Evolutionary conservation across 2,113 vertebrate species (phyloP).

Genomic region (Oryzias curvinotus): DNA sequence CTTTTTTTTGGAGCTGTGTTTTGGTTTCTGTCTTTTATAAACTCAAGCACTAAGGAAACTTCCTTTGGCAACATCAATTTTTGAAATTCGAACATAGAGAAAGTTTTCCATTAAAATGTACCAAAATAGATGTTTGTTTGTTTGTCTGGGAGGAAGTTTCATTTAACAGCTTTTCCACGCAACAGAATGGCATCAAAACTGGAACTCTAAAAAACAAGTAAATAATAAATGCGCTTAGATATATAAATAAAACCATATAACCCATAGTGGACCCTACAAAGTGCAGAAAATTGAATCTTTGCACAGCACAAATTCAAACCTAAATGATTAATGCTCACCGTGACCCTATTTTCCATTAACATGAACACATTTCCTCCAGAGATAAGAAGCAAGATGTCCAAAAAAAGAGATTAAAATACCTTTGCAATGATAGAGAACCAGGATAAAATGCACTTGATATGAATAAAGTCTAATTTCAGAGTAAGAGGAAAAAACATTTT

Average conservation of each 20-base stretch:
- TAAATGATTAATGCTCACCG: constrained; percentile 65
- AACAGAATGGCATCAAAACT: constrained; percentile 36
- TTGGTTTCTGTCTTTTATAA: no score
- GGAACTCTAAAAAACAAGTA: constrained; percentile 47
- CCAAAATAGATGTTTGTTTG: not conserved
- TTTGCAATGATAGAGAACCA: no score
- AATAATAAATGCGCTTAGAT: constrained; percentile 61
- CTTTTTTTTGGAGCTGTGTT: no score
- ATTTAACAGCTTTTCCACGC: not conserved
- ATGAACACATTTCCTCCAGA: constrained; percentile 50
- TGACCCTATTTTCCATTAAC: constrained; percentile 56
- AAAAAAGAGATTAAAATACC: constrained; percentile 14
- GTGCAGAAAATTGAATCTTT: constrained; percentile 73
- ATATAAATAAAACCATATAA: constrained; percentile 72
- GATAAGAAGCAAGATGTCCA: constrained; percentile 21
- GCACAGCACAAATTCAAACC: constrained; percentile 64
- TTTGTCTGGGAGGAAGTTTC: not conserved
- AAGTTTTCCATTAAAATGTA: not conserved
- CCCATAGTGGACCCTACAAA: constrained; percentile 57
- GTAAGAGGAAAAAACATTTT: no score
- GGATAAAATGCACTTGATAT: no score
- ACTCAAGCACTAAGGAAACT: no score
- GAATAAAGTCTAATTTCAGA: no score
- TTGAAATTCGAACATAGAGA: not conserved
- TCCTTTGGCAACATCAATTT: no score